phyloP scores from a whole-genome alignment of 2,797 vertebrate species.

The Hydrocynus forskahlii region DNA sequence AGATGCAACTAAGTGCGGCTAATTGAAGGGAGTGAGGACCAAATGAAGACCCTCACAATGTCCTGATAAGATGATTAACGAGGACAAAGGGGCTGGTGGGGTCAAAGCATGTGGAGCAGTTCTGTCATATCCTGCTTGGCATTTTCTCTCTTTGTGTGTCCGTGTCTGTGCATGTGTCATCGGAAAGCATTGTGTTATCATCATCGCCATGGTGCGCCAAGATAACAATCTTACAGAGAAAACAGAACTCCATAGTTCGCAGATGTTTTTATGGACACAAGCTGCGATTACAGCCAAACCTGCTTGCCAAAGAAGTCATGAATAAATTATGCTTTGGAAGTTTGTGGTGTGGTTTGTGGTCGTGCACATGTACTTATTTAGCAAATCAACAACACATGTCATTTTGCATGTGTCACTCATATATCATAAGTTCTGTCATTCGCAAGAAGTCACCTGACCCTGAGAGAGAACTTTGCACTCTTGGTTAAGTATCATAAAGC shows the following conservation, averaged over 20 bases:
- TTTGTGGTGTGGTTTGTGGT: not conserved
- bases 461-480: conserved; percentile 44
- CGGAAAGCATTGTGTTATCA: conserved; percentile 36
- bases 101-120: conserved; percentile 40
- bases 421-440: conserved; percentile 4
- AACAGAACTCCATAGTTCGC: conserved; percentile 15
- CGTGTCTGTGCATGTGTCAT: conserved; percentile 26
- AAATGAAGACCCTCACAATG: conserved; percentile 49
- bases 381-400: too few species aligned
- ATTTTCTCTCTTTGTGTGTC: conserved; percentile 19
- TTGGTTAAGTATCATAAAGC: conserved; percentile 38
- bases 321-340: conserved; percentile 45
- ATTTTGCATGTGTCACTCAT: too few species aligned
- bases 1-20: conserved; percentile 68
- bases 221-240: conserved; percentile 38
- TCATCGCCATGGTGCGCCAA: conserved; percentile 32
- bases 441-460: conserved; percentile 17
- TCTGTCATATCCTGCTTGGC: conserved; percentile 43
- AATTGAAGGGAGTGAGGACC: conserved; percentile 48
- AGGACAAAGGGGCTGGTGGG: conserved; percentile 31
- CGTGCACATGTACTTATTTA: too few species aligned
- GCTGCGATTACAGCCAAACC: not conserved
- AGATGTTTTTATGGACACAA: conserved; percentile 42
- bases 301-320: conserved; percentile 24
- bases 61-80: conserved; percentile 55